Percentiles rank a stretch among this genome's conserved stretches.
phyloP scores from a whole-genome alignment of 2,113 vertebrate genomes.

The Plestiodon gilberti region DNA sequence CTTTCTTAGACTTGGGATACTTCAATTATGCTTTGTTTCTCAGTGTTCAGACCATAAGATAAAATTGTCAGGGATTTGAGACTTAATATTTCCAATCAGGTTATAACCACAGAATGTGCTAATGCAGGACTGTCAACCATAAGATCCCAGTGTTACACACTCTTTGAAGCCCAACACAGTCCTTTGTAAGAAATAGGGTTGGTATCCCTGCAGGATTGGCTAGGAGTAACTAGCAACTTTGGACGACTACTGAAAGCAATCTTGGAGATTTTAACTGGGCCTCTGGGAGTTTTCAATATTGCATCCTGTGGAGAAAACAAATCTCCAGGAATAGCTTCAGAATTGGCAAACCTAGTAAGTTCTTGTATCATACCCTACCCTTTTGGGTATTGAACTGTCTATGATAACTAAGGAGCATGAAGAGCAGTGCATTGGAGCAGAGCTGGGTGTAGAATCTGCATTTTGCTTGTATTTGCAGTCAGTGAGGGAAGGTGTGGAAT shows the following conservation, averaged over 20 bases:
- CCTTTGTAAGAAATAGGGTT: no score
- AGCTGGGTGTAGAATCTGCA: neutral
- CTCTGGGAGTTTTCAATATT: no score
- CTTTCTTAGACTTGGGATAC: constrained; percentile 16
- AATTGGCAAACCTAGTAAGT: no score
- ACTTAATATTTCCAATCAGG: neutral
- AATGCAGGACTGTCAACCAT: neutral
- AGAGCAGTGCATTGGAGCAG: no score
- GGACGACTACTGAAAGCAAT: no score
- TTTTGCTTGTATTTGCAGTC: neutral
- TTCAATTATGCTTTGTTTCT: constrained; percentile 15
- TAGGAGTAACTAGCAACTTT: no score
- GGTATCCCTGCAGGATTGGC: no score
- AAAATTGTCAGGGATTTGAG: neutral
- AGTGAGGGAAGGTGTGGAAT: neutral
- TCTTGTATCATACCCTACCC: no score
- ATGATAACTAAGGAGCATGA: neutral
- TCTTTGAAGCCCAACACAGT: neutral
- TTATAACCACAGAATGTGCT: neutral
- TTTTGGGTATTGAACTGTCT: no score
- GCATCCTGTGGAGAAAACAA: no score
- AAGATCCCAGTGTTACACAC: neutral
- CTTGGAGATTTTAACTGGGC: no score
- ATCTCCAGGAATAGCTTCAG: no score
- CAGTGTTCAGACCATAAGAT: neutral